Evolutionary conservation across 2,113 vertebrate genomes (phyloP).

Genomic region (Tinamus guttatus): DNA sequence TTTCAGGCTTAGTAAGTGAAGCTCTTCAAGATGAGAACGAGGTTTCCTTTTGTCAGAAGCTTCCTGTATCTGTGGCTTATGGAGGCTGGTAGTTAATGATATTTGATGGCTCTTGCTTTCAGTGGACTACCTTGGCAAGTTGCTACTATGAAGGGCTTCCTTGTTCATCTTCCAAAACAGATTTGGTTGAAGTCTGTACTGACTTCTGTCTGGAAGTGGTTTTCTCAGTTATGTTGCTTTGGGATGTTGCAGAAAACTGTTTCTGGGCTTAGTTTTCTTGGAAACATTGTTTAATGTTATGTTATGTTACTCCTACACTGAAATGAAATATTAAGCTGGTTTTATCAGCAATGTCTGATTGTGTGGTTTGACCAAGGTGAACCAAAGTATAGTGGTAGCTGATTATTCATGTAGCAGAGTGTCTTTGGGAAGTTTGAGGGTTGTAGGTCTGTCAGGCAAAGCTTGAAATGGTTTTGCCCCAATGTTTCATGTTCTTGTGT

Average conservation of each 20-base stretch:
- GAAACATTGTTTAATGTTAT: not conserved
- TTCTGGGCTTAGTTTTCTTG: not conserved
- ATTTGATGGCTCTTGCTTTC: not conserved
- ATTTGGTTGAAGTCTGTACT: not conserved
- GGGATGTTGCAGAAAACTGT: not conserved
- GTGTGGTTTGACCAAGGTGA: not conserved
- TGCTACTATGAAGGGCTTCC: not conserved
- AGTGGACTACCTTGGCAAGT: not conserved
- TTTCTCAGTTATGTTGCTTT: conserved; percentile 22
- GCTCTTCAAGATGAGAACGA: not conserved
- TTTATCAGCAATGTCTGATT: not conserved
- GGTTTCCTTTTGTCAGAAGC: not conserved
- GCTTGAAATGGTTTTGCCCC: not conserved
- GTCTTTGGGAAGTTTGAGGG: not conserved
- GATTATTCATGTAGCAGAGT: fast-evolving
- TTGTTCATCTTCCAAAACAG: conserved; percentile 24
- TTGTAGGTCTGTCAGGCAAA: not conserved
- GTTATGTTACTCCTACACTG: too few relatives aligned
- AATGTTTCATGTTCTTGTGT: not conserved
- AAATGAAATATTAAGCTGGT: not conserved
- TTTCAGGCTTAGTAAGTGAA: not conserved
- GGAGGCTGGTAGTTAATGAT: not conserved
- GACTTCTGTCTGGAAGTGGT: not conserved
- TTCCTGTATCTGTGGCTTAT: conserved; percentile 4
- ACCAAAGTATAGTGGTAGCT: not conserved